Percentiles rank a stretch among this genome's conserved stretches.
Conservation (phyloP, 2,888 invertebrate species). For the Drosophila meridiana region DNA sequence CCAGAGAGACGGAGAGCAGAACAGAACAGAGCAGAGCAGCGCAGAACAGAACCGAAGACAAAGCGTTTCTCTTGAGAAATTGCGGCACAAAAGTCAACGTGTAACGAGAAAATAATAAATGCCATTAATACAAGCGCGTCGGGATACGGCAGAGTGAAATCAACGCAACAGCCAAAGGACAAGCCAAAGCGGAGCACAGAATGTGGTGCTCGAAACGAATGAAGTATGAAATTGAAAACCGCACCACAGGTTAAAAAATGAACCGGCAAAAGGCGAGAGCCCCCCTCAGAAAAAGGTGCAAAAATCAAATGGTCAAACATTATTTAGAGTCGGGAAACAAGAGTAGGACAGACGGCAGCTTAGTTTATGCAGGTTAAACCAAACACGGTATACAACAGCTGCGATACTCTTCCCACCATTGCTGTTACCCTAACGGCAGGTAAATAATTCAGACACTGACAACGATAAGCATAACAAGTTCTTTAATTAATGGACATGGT, state of each 20-base stretch:
- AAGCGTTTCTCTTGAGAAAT: slow-evolving; percentile 71
- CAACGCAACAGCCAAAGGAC: slow-evolving; percentile 12
- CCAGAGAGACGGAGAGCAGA: background rate
- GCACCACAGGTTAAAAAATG: slow-evolving; percentile 58
- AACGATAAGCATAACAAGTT: background rate
- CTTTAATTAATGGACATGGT: slow-evolving; percentile 36
- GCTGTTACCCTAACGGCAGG: slow-evolving; percentile 12
- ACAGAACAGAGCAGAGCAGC: background rate
- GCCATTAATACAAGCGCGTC: slow-evolving; percentile 76
- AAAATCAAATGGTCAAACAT: slow-evolving; percentile 58
- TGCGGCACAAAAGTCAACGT: slow-evolving; percentile 81
- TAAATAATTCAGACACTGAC: slow-evolving; percentile 19
- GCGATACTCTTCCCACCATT: background rate
- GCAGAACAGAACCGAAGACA: slow-evolving; percentile 3
- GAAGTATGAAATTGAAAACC: slow-evolving; percentile 82
- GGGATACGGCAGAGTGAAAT: slow-evolving; percentile 26
- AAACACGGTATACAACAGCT: slow-evolving; percentile 1
- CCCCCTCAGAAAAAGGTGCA: slow-evolving; percentile 30
- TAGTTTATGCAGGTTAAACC: slow-evolving; percentile 2
- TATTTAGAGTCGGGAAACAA: slow-evolving; percentile 32
- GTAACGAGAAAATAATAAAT: slow-evolving; percentile 84
- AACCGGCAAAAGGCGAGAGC: slow-evolving; percentile 14
- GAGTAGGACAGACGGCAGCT: background rate
- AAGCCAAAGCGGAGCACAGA: slow-evolving; percentile 44
- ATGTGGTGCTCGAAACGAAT: slow-evolving; percentile 67